Evolutionary conservation across 2,888 invertebrate species (phyloP).

Genomic region (Quadroppia sp.): DNA sequence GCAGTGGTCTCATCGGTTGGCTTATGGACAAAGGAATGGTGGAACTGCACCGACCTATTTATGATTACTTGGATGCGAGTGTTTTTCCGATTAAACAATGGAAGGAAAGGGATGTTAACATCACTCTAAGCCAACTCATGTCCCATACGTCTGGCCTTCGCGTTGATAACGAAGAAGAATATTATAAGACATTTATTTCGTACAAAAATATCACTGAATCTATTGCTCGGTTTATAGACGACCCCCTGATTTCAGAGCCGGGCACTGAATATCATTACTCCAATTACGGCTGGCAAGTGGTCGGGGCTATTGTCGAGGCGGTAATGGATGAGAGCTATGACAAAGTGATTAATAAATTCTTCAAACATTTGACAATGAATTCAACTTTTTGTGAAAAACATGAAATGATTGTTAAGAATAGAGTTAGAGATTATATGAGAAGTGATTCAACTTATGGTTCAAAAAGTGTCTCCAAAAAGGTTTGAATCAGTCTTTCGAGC

Average conservation of each 20-base stretch:
- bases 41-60: background rate
- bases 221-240: background rate
- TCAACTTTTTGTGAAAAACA: background rate
- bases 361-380: background rate
- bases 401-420: background rate
- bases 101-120: background rate
- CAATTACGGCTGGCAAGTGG: background rate
- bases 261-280: conserved; percentile 7
- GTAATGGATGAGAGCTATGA: background rate
- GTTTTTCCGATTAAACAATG: conserved; percentile 17
- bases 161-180: conserved; percentile 5
- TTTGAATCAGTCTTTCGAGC: too few relatives aligned
- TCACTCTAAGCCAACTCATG: conserved; percentile 31
- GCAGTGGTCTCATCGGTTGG: background rate
- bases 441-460: background rate
- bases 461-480: background rate
- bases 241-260: background rate
- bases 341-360: background rate
- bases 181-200: background rate
- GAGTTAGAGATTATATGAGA: background rate
- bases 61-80: background rate
- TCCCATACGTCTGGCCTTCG: conserved; percentile 28
- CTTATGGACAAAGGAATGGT: conserved; percentile 17
- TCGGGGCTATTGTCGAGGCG: conserved; percentile 16
- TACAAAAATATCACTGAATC: background rate